phyloP scores from a whole-genome alignment of 1,140 invertebrate genomes.

The Megalonaias nervosa region DNA sequence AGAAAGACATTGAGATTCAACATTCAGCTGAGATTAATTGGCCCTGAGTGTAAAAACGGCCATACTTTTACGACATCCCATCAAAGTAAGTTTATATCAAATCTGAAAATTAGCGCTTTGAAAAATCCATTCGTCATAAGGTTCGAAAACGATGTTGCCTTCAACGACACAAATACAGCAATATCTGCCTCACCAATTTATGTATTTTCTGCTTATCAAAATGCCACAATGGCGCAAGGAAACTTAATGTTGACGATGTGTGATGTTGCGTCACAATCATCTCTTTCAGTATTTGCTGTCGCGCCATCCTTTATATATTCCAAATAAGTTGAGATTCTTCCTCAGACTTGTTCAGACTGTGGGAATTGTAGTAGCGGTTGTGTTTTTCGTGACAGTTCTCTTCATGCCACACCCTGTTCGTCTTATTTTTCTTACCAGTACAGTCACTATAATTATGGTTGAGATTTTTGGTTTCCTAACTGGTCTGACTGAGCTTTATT shows the following conservation, averaged over 20 bases:
- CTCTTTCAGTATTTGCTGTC: conserved; percentile 50
- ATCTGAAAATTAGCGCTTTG: conserved; percentile 80
- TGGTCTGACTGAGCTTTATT: conserved; percentile 97
- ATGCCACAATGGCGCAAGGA: conserved; percentile 47
- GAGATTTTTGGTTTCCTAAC: conserved; percentile 98
- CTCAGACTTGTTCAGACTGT: conserved; percentile 95
- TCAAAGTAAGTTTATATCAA: conserved; percentile 81
- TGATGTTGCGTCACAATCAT: conserved; percentile 46
- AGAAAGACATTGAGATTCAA: neutral
- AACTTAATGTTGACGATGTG: conserved; percentile 56
- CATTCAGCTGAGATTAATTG: conserved; percentile 73
- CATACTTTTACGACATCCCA: conserved; percentile 48
- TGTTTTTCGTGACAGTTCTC: conserved; percentile 97
- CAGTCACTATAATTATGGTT: conserved; percentile 94
- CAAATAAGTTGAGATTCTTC: conserved; percentile 88
- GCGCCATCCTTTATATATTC: conserved; percentile 59
- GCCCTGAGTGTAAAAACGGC: conserved; percentile 86
- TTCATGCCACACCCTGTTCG: conserved; percentile 96
- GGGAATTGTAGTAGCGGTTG: conserved; percentile 90
- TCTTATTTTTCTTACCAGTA: conserved; percentile 94
- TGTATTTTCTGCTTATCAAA: conserved; percentile 41
- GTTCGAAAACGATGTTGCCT: conserved; percentile 86
- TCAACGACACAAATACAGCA: conserved; percentile 81
- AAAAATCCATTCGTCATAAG: conserved; percentile 41
- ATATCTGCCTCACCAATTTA: conserved; percentile 79